Conservation (phyloP, 2,888 invertebrate species). For the Melitaea athalia region DNA sequence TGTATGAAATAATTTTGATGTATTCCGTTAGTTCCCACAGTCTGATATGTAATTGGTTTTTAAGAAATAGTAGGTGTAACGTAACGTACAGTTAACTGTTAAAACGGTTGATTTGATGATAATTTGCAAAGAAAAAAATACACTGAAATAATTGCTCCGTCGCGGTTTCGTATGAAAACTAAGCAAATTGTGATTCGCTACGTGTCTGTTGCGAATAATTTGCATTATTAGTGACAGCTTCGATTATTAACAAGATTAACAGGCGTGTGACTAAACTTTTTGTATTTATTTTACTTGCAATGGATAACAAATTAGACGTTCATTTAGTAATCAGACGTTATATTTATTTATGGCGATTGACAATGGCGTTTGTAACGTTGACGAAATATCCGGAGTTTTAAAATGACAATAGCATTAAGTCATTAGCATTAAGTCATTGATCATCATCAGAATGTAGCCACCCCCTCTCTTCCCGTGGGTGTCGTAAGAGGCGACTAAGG, state of each 20-base stretch:
- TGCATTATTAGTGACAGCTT: slow-evolving; percentile 49
- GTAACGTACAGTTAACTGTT: slow-evolving; percentile 37
- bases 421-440: too few species aligned
- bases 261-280: slow-evolving; percentile 24
- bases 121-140: slow-evolving; percentile 39
- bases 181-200: slow-evolving; percentile 49
- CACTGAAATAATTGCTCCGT: slow-evolving; percentile 46
- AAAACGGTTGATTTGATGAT: slow-evolving; percentile 45
- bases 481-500: too few species aligned
- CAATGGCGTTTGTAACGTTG: too few species aligned
- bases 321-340: too few species aligned
- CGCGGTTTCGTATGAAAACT: slow-evolving; percentile 44
- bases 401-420: too few species aligned
- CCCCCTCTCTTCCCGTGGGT: too few species aligned
- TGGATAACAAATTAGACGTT: too few species aligned
- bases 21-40: slow-evolving; percentile 38
- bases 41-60: slow-evolving; percentile 35
- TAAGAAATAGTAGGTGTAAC: slow-evolving; percentile 30
- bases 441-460: too few species aligned
- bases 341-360: too few species aligned
- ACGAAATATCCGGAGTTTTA: too few species aligned
- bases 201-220: slow-evolving; percentile 52
- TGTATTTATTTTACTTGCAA: too few species aligned
- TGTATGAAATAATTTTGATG: slow-evolving; percentile 29
- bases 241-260: slow-evolving; percentile 38